phyloP scores from a whole-genome alignment of 2,888 invertebrate species.

The Drosophila anomalata region DNA sequence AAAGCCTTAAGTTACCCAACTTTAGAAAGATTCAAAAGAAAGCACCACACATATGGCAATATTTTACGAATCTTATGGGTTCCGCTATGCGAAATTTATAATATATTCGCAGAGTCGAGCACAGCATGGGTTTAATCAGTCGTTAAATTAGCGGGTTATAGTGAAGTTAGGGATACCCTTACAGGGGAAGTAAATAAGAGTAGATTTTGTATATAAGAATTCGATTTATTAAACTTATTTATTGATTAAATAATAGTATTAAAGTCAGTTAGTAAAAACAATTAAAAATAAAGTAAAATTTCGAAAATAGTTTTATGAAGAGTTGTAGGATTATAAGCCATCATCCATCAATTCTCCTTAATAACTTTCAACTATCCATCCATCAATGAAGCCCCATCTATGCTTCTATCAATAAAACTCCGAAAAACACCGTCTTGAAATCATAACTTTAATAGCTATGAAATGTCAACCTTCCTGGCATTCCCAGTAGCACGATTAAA shows the following conservation, averaged over 20 bases:
- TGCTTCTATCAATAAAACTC: not conserved
- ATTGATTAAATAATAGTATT: too few species aligned
- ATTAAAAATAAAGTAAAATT: too few species aligned
- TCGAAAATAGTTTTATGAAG: too few species aligned
- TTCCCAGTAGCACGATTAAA: conserved; percentile 6
- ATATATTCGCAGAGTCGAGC: conserved; percentile 31
- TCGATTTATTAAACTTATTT: too few species aligned
- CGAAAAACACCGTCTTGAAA: not conserved
- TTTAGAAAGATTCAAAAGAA: conserved; percentile 45
- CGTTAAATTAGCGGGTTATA: conserved; percentile 1
- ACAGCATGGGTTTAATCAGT: conserved; percentile 27
- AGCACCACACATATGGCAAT: conserved; percentile 18
- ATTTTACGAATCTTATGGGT: conserved; percentile 30
- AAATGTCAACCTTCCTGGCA: not conserved
- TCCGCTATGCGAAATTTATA: conserved; percentile 39
- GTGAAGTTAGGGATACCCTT: conserved; percentile 16
- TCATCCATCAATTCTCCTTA: too few species aligned
- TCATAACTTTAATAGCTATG: not conserved
- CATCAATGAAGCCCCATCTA: not conserved
- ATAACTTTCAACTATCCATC: not conserved
- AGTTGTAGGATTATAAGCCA: too few species aligned
- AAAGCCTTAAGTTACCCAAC: conserved; percentile 18
- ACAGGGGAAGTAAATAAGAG: not conserved
- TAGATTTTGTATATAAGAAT: not conserved
- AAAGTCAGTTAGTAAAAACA: too few species aligned